Evolutionary conservation across 2,797 vertebrate species (phyloP).

Genomic region (Enteromius paludinosus): DNA sequence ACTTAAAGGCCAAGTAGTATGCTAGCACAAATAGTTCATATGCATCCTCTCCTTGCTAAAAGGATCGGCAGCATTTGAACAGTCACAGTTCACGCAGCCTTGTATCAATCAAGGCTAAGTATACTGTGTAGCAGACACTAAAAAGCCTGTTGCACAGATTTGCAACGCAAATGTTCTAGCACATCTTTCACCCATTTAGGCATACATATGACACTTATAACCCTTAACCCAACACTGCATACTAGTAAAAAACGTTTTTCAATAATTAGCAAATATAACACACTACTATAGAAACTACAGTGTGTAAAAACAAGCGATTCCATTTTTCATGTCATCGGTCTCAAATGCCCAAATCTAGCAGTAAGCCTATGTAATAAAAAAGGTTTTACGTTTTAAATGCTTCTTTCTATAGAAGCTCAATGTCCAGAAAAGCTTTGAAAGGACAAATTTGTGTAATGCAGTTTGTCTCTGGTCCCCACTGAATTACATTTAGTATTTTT

Average conservation of each 20-base stretch:
- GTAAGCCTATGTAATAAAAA: not conserved
- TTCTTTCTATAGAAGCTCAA: not conserved
- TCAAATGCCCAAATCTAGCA: not conserved
- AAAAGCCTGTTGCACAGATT: slow-evolving; percentile 24
- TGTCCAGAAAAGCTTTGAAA: not conserved
- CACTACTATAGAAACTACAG: not conserved
- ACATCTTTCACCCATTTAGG: not conserved
- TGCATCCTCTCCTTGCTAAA: slow-evolving; percentile 44
- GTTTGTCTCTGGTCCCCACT: not conserved
- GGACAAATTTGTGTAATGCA: not conserved
- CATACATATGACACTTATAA: not conserved
- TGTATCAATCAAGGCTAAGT: slow-evolving; percentile 3
- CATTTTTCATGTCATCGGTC: not conserved
- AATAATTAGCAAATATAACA: not conserved
- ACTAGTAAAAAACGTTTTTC: not conserved
- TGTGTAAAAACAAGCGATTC: not conserved
- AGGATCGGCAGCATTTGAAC: slow-evolving; percentile 12
- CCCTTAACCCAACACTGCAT: not conserved
- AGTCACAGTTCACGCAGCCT: slow-evolving; percentile 4
- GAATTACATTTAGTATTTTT: not conserved
- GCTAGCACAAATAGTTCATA: slow-evolving; percentile 64
- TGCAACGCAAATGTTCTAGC: not conserved
- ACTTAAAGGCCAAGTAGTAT: slow-evolving; percentile 67
- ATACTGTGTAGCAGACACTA: slow-evolving; percentile 19
- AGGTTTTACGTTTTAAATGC: not conserved